These are phyloP conservation scores for Alloplasta piceator DNA, from an alignment of 2,888 invertebrate genomes.

Conservation along the genomic window DNA sequence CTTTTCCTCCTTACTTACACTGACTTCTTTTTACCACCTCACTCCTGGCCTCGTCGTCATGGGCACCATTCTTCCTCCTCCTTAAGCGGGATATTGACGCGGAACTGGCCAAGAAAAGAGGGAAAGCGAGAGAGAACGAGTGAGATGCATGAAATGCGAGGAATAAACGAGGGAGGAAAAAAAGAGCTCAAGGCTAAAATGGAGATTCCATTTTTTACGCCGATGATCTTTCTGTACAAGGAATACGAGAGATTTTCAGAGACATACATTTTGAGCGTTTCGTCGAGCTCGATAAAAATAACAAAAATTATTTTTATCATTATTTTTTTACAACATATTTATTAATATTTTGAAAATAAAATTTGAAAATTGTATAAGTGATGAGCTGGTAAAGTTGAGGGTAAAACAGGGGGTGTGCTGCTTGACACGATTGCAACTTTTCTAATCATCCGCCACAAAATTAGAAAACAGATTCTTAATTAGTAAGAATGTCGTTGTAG, in stretches of 20 bases:
- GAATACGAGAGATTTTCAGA: constrained; percentile 42
- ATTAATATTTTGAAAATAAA: no score
- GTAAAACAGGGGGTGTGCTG: no score
- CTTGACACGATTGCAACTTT: no score
- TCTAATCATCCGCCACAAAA: no score
- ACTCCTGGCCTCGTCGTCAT: constrained; percentile 26
- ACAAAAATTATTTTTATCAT: no score
- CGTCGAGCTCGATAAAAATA: no score
- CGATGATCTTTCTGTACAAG: constrained; percentile 18
- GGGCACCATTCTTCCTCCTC: constrained; percentile 38
- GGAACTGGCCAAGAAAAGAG: background rate
- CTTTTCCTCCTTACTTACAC: constrained; percentile 29
- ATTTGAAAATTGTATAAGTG: no score
- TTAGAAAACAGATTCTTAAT: no score
- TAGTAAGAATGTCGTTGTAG: no score
- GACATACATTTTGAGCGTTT: no score
- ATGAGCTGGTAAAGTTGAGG: no score
- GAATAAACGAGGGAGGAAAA: constrained; percentile 43
- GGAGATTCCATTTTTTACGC: constrained; percentile 57
- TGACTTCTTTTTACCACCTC: constrained; percentile 47
- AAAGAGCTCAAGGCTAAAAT: constrained; percentile 57
- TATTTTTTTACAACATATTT: no score
- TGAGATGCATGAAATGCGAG: constrained; percentile 45
- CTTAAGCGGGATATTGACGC: constrained; percentile 53
- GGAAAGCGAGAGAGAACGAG: background rate